Percentiles rank a stretch among this genome's conserved stretches.
Conservation (phyloP, 2,888 invertebrate genomes). For the Orthosia incerta region DNA sequence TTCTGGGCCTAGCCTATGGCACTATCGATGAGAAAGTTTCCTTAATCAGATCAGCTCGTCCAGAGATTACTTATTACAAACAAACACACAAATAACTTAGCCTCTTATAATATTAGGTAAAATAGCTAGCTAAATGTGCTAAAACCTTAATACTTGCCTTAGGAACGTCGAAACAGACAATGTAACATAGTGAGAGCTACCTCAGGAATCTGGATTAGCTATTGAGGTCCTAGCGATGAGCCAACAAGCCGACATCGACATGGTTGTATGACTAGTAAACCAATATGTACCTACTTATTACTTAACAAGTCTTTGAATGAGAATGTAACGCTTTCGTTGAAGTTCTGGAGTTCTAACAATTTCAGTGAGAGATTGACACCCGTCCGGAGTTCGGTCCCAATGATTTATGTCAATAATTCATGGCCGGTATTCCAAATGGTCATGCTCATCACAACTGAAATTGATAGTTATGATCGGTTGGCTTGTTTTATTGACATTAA, state of each 20-base stretch:
- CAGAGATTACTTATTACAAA: too few species aligned
- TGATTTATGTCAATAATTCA: too few species aligned
- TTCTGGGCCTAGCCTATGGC: too few species aligned
- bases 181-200: conserved; percentile 16
- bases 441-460: too few species aligned
- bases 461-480: too few species aligned
- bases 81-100: too few species aligned
- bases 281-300: conserved; percentile 40
- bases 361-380: background rate
- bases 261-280: conserved; percentile 49
- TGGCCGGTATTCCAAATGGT: too few species aligned
- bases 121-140: background rate
- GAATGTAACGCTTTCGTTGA: background rate
- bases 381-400: background rate
- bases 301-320: conserved; percentile 24
- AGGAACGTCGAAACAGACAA: conserved; percentile 13
- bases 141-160: background rate
- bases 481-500: too few species aligned
- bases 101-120: background rate
- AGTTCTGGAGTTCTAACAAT: background rate
- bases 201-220: conserved; percentile 49
- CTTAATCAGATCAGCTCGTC: background rate
- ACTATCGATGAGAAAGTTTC: too few species aligned
- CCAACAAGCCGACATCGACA: conserved; percentile 35
- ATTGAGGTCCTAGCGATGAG: conserved; percentile 48